Base-by-base conservation (phyloP, 2,888 invertebrate genomes). In the Rutpela maculata region DNA sequence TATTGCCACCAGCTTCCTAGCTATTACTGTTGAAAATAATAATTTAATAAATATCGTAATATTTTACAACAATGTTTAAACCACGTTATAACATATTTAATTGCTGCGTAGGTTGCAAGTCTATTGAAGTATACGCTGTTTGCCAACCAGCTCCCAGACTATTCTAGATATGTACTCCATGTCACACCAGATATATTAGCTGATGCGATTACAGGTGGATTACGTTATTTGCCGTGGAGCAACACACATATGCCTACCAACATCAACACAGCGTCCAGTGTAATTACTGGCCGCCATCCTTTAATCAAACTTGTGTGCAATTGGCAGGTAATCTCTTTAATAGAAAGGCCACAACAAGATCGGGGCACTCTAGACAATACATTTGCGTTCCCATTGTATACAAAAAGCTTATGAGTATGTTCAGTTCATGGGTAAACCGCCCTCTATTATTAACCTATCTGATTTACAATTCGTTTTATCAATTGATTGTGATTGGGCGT, bases 251-350 rank as follows among this genome's bases (percentile, higher is more conserved):
- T 43, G 43, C 43, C 12, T 9, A 15, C 62, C 62, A 62, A 63
- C 62, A 35, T 35, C 62, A 63, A 31, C 31, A 15, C 17, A 56
- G 19, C 17, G 22, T 7, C 18, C 31, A 12, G 17, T 31, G 55
- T 62, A 56, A 68, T 68, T 68, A 55, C 26, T 18, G 31, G 17
- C 35, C 31, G 15, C 31, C 72, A 19, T 63, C 72, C 72, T 72
- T 63, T 72, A 72, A 72, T 72, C 72, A 63, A 72, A 63, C 72
- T 50, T 57, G 55, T 10, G 55, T 72, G 72, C 50, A 72, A 72
- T 63, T 72, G 72, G 65, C 72, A 72, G 72, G 72, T 72, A 72
- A 72, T 72, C 72, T 72, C 72, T 72, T 72, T 69, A 69, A 69
- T 69, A 22, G 35, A 59, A 56, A n/a, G 59, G 15, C 69, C 69